Conservation (phyloP, 2,797 vertebrate species). For the Coregonus suidteri region DNA sequence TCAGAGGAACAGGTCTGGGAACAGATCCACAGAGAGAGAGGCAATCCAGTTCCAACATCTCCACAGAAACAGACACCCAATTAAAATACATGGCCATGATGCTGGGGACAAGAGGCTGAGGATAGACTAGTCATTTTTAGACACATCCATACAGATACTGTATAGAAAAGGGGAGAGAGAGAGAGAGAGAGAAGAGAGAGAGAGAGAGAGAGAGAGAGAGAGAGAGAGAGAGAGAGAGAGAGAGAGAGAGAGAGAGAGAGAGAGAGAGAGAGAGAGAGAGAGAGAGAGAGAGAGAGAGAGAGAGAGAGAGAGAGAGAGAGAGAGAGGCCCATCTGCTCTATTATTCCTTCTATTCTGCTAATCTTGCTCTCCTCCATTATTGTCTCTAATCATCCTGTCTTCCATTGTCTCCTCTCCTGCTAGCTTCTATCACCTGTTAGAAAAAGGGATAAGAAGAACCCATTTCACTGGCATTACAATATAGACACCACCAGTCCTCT, state of each 20-base stretch:
- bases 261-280: neutral
- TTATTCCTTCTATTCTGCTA: conserved; percentile 46
- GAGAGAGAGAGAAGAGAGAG: conserved; percentile 15
- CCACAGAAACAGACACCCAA: conserved; percentile 54
- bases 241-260: conserved; percentile 6
- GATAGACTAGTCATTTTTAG: conserved; percentile 38
- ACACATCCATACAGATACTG: conserved; percentile 1
- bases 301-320: neutral
- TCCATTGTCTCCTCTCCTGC: conserved; percentile 12
- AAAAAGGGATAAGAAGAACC: neutral
- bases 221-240: neutral
- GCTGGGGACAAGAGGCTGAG: neutral
- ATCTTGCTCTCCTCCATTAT: conserved; percentile 23
- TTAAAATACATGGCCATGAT: conserved; percentile 49
- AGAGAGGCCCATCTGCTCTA: conserved; percentile 34
- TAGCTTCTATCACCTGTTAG: conserved; percentile 38
- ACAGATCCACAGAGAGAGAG: conserved; percentile 55
- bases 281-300: conserved; percentile 7
- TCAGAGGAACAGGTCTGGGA: conserved; percentile 60
- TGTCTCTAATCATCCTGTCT: conserved; percentile 33
- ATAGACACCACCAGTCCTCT: neutral
- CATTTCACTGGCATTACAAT: neutral
- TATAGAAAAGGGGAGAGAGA: neutral
- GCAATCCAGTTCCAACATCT: conserved; percentile 62
- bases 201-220: neutral